A percentile compares a stretch with the other conserved stretches of the same genome.
phyloP scores from a whole-genome alignment of 2,113 vertebrate genomes.

The Helogale parvula region DNA sequence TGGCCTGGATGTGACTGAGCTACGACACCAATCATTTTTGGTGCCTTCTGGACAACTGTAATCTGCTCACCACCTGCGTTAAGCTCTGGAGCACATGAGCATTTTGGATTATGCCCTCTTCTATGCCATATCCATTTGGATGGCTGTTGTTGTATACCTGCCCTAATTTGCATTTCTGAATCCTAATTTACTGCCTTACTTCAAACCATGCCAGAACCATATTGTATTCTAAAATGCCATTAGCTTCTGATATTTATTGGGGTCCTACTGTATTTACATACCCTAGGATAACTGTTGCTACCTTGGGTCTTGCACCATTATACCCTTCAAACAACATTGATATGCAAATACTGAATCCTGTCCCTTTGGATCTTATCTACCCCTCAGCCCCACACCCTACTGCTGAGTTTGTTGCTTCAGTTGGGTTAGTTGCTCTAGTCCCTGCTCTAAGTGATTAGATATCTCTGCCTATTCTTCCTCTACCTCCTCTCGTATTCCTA shows the following conservation, averaged over 20 bases:
- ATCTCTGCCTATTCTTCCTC: neutral
- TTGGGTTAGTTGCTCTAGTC: neutral
- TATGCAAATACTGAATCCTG: neutral
- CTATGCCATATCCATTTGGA: accelerated
- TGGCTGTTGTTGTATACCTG: neutral
- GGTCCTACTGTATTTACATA: neutral
- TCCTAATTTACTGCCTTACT: neutral
- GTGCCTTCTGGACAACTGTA: neutral
- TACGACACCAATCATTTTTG: neutral
- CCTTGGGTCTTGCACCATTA: neutral
- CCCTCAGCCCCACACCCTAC: neutral
- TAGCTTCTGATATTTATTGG: neutral
- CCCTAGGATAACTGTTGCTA: neutral
- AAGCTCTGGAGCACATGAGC: neutral
- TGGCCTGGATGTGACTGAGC: neutral
- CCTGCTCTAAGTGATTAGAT: neutral
- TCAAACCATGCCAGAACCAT: neutral
- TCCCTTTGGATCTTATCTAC: neutral
- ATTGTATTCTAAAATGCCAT: neutral
- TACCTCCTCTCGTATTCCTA: neutral
- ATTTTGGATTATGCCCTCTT: accelerated
- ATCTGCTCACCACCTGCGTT: neutral
- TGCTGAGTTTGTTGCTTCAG: neutral
- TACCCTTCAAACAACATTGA: neutral
- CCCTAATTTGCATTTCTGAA: neutral